A percentile compares a stretch with the other conserved stretches of the same genome.
phyloP scores from a whole-genome alignment of 23 tunicate genomes.

The Ciona savignyi region DNA sequence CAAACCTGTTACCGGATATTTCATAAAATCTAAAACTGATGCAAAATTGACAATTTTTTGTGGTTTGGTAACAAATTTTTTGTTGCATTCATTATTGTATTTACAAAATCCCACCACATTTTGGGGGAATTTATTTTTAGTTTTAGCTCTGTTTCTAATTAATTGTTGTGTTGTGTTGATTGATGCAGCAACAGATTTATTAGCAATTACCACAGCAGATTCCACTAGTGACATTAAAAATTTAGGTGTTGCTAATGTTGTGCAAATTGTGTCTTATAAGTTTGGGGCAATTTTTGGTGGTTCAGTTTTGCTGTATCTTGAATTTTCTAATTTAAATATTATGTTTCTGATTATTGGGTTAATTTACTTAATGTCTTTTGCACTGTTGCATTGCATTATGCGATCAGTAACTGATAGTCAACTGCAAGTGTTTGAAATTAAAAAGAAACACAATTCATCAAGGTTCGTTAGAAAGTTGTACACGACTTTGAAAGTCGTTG shows the following conservation, averaged over 20 bases:
- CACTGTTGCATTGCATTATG: too few relatives aligned
- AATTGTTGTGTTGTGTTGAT: constrained; percentile 27
- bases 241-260: constrained; percentile 32
- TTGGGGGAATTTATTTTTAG: background rate
- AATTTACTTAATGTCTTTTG: constrained; percentile 3
- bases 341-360: constrained; percentile 5
- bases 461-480: background rate
- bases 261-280: constrained; percentile 44
- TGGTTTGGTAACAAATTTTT: constrained; percentile 3
- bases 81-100: constrained; percentile 4
- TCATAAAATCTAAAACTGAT: background rate
- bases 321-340: background rate
- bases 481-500: background rate
- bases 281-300: constrained; percentile 46
- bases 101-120: background rate
- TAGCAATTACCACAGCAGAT: constrained; percentile 19
- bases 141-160: constrained; percentile 14
- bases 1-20: constrained; percentile 14
- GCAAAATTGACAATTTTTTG: background rate
- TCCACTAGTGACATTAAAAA: constrained; percentile 29
- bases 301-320: constrained; percentile 1
- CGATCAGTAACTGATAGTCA: too few relatives aligned
- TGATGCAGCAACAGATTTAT: constrained; percentile 29
- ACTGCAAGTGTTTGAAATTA: too few relatives aligned
- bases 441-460: background rate